phyloP scores from a whole-genome alignment of 2,113 vertebrate species.

The Corythaeola cristata region DNA sequence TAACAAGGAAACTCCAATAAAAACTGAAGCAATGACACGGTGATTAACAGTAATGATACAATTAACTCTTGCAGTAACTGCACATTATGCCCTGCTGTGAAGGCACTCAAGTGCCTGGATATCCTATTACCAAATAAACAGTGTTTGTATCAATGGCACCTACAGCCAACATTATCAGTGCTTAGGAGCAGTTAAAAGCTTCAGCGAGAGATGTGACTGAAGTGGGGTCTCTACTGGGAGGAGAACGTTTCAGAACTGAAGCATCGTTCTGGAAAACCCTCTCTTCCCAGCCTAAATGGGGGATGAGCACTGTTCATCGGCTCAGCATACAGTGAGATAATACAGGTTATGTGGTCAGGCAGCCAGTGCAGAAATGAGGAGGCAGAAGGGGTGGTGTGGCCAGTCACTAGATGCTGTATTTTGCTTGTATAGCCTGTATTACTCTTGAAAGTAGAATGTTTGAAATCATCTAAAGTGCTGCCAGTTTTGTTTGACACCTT shows the following conservation, averaged over 20 bases:
- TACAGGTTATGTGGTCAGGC: not conserved
- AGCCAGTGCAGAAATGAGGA: not conserved
- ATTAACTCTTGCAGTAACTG: conserved; percentile 38
- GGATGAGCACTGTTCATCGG: not conserved
- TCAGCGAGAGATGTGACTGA: not conserved
- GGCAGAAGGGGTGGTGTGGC: not conserved
- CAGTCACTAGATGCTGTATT: not conserved
- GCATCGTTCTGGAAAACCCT: not conserved
- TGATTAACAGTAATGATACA: conserved; percentile 4
- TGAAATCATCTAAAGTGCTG: not conserved
- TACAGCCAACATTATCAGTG: not conserved
- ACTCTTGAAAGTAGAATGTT: not conserved
- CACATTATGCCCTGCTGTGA: not conserved
- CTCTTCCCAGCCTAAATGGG: not conserved
- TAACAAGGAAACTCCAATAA: not conserved
- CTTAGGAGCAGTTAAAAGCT: not conserved
- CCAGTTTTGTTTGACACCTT: not conserved
- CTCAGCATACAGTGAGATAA: not conserved
- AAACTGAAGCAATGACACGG: not conserved
- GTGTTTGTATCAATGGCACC: not conserved
- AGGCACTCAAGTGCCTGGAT: not conserved
- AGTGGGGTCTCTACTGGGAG: not conserved
- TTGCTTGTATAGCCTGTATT: not conserved
- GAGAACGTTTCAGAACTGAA: not conserved
- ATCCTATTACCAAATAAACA: not conserved